Conservation (phyloP, 2,888 invertebrate species). For the Cremastinae sp. region DNA sequence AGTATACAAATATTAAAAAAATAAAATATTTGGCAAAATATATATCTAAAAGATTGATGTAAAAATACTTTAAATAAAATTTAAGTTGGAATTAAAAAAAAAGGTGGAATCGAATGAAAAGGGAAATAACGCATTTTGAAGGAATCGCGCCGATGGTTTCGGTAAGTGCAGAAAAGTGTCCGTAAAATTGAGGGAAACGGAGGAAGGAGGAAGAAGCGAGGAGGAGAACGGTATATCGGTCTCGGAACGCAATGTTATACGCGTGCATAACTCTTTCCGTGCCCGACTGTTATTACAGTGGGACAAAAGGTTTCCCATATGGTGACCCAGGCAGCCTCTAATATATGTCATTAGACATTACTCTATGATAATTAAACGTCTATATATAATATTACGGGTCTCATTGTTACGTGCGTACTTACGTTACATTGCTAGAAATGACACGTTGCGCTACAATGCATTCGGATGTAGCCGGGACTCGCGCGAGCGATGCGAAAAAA, state of each 20-base stretch:
- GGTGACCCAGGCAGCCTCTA: constrained; percentile 76
- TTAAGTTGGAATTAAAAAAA: no score
- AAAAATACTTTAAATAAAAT: no score
- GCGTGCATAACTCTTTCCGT: constrained; percentile 79
- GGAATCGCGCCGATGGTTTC: neutral
- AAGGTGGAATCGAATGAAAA: no score
- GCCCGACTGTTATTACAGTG: constrained; percentile 78
- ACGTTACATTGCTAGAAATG: constrained; percentile 79
- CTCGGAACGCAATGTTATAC: constrained; percentile 69
- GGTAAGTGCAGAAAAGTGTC: constrained; percentile 3
- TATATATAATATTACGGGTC: constrained; percentile 69
- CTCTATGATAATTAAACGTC: constrained; percentile 81
- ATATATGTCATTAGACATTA: constrained; percentile 81
- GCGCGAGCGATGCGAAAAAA: constrained; percentile 82
- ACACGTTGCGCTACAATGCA: constrained; percentile 80
- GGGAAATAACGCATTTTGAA: no score
- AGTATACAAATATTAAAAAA: no score
- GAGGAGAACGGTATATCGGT: constrained; percentile 61
- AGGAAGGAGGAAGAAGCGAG: constrained; percentile 84
- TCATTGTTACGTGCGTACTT: constrained; percentile 79
- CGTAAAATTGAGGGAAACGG: constrained; percentile 86
- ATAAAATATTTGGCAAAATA: no score
- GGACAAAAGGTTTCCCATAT: constrained; percentile 80
- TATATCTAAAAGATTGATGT: no score
- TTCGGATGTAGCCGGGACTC: constrained; percentile 71